phyloP scores from a whole-genome alignment of 2,888 invertebrate species.

The Idaea straminata region DNA sequence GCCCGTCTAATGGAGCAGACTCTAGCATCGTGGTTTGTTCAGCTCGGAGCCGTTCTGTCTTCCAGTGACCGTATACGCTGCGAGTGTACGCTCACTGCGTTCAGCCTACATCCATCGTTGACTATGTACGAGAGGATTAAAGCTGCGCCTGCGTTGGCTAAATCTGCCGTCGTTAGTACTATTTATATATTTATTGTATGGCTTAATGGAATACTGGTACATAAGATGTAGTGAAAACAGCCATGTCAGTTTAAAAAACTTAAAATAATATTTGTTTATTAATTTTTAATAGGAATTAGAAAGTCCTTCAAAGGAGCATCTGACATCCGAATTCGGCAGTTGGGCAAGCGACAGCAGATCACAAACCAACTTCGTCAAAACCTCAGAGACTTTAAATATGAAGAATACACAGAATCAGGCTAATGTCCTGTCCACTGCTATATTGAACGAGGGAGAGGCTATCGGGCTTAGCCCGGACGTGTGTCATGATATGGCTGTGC shows the following conservation, averaged over 20 bases:
- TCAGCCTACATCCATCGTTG: conserved; percentile 85
- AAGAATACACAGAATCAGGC: conserved; percentile 69
- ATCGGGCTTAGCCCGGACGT: conserved; percentile 83
- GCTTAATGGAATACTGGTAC: too few species aligned
- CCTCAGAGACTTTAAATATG: conserved; percentile 62
- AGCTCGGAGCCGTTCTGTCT: conserved; percentile 81
- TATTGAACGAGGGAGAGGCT: conserved; percentile 81
- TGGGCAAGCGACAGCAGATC: conserved; percentile 72
- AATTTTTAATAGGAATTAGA: not conserved
- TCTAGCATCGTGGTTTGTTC: conserved; percentile 82
- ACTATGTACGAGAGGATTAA: conserved; percentile 80
- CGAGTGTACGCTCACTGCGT: conserved; percentile 88
- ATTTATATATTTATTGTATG: not conserved
- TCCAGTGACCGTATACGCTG: conserved; percentile 81
- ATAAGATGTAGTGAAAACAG: not conserved
- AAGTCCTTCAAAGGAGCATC: not conserved
- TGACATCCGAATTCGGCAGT: conserved; percentile 54
- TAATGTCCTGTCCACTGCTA: conserved; percentile 78
- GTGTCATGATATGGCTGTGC: conserved; percentile 85
- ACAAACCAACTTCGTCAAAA: conserved; percentile 75
- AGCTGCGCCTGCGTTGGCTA: conserved; percentile 45
- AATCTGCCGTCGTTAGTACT: conserved; percentile 23
- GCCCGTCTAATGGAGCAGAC: conserved; percentile 75
- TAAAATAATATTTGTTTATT: not conserved
- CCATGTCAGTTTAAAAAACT: too few species aligned